Base-by-base conservation (phyloP, 1,140 invertebrate genomes). In the Globodera ellingtonae region DNA sequence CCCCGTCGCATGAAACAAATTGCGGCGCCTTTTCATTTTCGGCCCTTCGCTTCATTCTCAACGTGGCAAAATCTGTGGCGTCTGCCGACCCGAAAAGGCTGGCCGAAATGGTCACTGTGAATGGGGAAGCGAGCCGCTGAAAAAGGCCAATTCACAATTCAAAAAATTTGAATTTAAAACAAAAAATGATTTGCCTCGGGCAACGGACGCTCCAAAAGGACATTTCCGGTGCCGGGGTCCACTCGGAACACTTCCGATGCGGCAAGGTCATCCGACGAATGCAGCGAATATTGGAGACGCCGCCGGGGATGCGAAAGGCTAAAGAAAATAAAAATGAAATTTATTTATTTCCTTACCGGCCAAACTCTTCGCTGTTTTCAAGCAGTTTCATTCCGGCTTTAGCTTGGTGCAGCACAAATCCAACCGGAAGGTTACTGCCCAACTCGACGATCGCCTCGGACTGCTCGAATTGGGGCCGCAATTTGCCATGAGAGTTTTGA, bases 231-330 rank as follows among this genome's bases (percentile, higher is more conserved):
- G 50, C 59, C 52, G 24, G 81, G 78, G 78, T 86, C 80, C 35
- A 86, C 80, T 44, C 78, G 73, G 56, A 84, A 69, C 7, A 47
- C 50, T 46, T 85, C 80, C 4, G 56, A 24, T 6, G 83, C 82
- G 10, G 70, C 66, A 15, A 85, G 72, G 72, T 83, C 83, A 52
- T 82, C 81, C 8, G 84, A 71, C 13, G 74, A 84, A 78, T 85
- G 84, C 35, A 83, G 84, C 46, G n/a, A 46, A 71, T 84, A 83
- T 50, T 76, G 47, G 24, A 83, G 71, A 6, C n/a, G 80, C 24
- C 35, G 35, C 35, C 59, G 69, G 0, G 80, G 62, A 65, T 81
- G 80, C 48, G 67, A 77, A 70, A 82, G 44, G 24, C 79, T 81
- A 10, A 62, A 81, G n/a, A 73, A 78, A 13, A 78, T 59, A 24